Evolutionary conservation across 2,888 invertebrate genomes (phyloP).

Genomic region (Heteromurus nitidus): DNA sequence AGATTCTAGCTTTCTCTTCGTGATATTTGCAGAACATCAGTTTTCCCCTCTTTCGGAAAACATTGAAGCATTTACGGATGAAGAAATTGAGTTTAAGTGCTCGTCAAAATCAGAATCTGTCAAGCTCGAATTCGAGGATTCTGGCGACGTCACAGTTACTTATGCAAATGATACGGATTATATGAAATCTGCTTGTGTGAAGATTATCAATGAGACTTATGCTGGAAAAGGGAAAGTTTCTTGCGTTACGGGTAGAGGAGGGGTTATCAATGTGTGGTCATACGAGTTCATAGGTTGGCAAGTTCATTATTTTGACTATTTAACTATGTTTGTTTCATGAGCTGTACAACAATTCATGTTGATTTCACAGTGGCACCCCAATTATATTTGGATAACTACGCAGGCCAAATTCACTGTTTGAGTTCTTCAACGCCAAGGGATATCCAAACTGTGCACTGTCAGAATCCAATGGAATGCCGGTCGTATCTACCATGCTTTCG

Average conservation of each 20-base stretch:
- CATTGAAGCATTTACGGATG: conserved; percentile 16
- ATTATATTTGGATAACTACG: conserved; percentile 40
- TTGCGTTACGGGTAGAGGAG: not conserved
- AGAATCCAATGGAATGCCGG: conserved; percentile 27
- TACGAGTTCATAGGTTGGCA: not conserved
- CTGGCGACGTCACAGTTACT: not conserved
- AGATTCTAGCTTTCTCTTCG: not conserved
- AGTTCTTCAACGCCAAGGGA: not conserved
- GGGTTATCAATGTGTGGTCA: conserved; percentile 30
- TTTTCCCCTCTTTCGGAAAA: not conserved
- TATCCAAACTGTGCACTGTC: conserved; percentile 41
- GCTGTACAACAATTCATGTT: not conserved
- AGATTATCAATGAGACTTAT: not conserved
- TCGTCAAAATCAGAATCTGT: not conserved
- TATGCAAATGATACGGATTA: not conserved
- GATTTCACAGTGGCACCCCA: conserved; percentile 5
- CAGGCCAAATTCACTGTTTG: conserved; percentile 37
- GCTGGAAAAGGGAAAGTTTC: not conserved
- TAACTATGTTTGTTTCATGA: no score
- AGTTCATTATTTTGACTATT: not conserved
- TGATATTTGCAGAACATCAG: not conserved
- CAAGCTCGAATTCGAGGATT: not conserved
- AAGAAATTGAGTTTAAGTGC: conserved; percentile 9
- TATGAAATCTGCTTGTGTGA: not conserved
- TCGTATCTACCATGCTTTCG: conserved; percentile 37